These are phyloP conservation scores for Palythoa grandis DNA, from an alignment of 92 coral and sea anemone species.

Conservation along the genomic window DNA sequence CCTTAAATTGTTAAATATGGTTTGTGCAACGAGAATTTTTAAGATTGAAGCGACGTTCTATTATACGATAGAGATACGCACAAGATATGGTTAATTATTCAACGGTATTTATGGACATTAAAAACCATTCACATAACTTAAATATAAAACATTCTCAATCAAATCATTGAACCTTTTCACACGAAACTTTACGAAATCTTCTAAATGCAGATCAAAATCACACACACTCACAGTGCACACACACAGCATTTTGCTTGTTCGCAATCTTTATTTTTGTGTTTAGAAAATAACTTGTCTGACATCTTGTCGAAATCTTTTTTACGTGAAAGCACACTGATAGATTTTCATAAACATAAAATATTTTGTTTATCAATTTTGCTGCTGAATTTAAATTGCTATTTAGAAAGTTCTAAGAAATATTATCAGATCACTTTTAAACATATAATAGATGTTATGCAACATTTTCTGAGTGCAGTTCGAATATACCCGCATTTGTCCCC, in stretches of 20 bases:
- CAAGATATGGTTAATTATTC: too few relatives aligned
- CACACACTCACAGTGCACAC: too few relatives aligned
- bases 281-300: background rate
- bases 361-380: background rate
- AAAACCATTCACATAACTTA: too few relatives aligned
- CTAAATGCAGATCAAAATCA: too few relatives aligned
- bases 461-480: background rate
- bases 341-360: background rate
- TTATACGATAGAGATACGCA: too few relatives aligned
- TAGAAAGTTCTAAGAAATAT: background rate
- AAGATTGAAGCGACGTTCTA: too few relatives aligned
- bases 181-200: too few relatives aligned
- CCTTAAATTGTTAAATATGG: too few relatives aligned
- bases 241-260: background rate
- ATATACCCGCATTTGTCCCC: background rate
- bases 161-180: too few relatives aligned
- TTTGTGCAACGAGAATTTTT: too few relatives aligned
- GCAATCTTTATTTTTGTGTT: background rate
- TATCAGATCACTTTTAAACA: background rate
- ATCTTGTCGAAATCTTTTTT: background rate
- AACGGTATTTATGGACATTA: too few relatives aligned
- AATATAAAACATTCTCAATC: too few relatives aligned
- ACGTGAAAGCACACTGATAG: background rate
- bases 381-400: conserved; percentile 1
- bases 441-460: background rate